Base-by-base conservation (phyloP, 2,888 invertebrate species). In the Aspidiotus destructor region DNA sequence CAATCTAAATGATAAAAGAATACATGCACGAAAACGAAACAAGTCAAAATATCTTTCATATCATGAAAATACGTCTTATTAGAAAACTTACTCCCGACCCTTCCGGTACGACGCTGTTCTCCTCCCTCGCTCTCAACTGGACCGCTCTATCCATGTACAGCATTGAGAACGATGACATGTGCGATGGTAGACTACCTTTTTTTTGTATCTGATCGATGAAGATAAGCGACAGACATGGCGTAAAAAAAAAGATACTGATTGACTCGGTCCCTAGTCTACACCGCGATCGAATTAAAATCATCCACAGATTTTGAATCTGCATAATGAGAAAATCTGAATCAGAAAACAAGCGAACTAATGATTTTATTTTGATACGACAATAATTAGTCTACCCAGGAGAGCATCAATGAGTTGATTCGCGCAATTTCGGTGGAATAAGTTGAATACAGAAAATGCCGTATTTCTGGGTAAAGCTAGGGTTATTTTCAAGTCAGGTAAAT, bases 181-280 rank as follows among this genome's bases (percentile, higher is more conserved):
- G 83, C 0, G 88, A 84, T 0, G 91, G 91, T 61, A 89, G 77
- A 61, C 82, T 81, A 17, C 90, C 74, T 60, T 85, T 82, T n/a
- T 74, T 84, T 84, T 3, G 88, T 87, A 75, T 89, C 89, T 0
- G 78, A 76, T 10, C 88, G 83, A 79, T 89, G 89, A 74, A 88
- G 81, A 28, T 90, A 77, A 0, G 88, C 87, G 9, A 91, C 88
- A 0, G 89, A 85, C 53, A 85, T 82, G 60, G 86, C 84, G 76
- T 91, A 92, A 77, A 89, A 86, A 78, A 88, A 92, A 72, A 92
- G 77, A 73, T 87, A 85, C 0, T 90, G 85, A 77, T 92, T 92
- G 11, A 91, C 78, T 52, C 86, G 84, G 73, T 86, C 86, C 70
- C 89, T 83, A 60, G 85, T 82, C 74, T 81, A 90, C 8, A 85